Conservation (phyloP, 2,113 vertebrate genomes). For the Riparia riparia region DNA sequence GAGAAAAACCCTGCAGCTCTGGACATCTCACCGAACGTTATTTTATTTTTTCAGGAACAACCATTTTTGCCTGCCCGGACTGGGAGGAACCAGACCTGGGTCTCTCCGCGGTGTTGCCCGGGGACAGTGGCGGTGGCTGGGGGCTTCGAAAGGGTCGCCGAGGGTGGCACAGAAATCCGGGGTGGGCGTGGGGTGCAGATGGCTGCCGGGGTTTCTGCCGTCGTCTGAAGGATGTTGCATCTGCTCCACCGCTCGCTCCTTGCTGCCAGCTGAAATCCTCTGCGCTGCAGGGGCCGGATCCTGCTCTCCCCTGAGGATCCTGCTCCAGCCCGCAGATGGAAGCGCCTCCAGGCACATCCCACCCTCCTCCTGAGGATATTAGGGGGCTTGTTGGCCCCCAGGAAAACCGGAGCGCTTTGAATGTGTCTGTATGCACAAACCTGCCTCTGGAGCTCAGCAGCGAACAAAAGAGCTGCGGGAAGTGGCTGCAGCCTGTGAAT, state of each 20-base stretch:
- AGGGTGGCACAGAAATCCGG: not conserved
- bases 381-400: not conserved
- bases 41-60: not conserved
- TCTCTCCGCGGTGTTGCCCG: fast-evolving
- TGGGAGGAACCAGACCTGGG: not conserved
- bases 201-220: constrained; percentile 65
- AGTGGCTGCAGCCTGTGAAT: constrained; percentile 15
- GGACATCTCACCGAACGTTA: not conserved
- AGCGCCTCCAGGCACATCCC: not conserved
- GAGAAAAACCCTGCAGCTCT: not conserved
- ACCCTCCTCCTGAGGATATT: not conserved
- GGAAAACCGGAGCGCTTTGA: not conserved
- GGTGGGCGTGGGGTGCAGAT: constrained; percentile 26
- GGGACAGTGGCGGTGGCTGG: not conserved
- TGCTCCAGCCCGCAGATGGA: not conserved
- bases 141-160: fast-evolving
- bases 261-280: constrained; percentile 49
- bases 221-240: constrained; percentile 36
- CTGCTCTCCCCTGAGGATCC: not conserved
- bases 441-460: not conserved
- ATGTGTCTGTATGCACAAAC: fast-evolving
- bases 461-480: constrained; percentile 38
- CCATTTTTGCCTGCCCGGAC: not conserved
- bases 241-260: constrained; percentile 71
- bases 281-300: not conserved